Base-by-base conservation (phyloP, 1,140 invertebrate species). In the Pachypsylla venusta region DNA sequence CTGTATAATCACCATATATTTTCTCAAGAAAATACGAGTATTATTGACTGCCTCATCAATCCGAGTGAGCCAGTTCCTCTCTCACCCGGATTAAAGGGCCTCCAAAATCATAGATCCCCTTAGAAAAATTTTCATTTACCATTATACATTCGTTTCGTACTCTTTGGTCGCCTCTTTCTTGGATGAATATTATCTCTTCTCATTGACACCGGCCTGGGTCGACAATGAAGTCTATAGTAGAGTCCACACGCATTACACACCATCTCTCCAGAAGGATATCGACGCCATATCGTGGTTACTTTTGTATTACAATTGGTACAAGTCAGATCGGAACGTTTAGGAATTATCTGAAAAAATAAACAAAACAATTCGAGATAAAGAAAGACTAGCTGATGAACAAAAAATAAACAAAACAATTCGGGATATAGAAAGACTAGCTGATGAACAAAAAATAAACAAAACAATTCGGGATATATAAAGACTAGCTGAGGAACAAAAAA, bases 171-270 rank as follows among this genome's bases (percentile, higher is more conserved):
- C 65, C 94, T 80, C 73, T 94, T 88, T 62, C 94, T 75, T 16
- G 93, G 97, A 73, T 97, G 93, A 69, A 98, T 97, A 7, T 91
- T 93, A 68, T 97, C 93, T 68, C 95, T 88, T 66, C 93, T 80
- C 93, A 98, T 97, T 25, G 92, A 88, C 61, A 91, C 79, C 4
- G 94, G 94, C 59, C 90, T 76, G 71, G 87, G 87, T 59, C 94
- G 83, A 59, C 87, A 85, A 72, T 96, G 92, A 60, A 95, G 75
- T 74, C 94, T 94, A 73, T 84, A 93, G 73, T 95, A 95, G 13
- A 95, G 77, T 1, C 91, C 91, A 70, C 91, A 95, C 22, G 91
- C 91, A 73, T 95, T 95, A 73, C 91, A 95, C 19, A 94, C 91
- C 79, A 92, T 91, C 74, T 93, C 89, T 27, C 85, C 91, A 66